Percentiles rank a stretch among this genome's conserved stretches.
Conservation (phyloP, 2,888 invertebrate species). For the Chymomyza fuscimana region DNA sequence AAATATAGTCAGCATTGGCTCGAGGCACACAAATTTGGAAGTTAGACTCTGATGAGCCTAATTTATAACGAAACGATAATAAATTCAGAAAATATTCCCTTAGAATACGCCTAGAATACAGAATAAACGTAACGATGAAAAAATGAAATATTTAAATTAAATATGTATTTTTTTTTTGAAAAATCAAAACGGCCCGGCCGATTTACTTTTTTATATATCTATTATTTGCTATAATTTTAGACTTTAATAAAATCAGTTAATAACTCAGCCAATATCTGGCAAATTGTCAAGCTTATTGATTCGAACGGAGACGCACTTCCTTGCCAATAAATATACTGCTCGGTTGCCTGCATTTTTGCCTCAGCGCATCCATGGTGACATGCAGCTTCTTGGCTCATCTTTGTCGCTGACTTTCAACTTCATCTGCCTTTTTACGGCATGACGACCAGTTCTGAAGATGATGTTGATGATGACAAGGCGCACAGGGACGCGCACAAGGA, state of each 20-base stretch:
- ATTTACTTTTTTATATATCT: too few species aligned
- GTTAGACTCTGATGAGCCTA: too few species aligned
- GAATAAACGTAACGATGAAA: too few species aligned
- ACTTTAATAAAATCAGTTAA: neutral
- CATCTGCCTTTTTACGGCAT: constrained; percentile 19
- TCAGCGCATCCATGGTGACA: neutral
- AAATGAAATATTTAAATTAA: too few species aligned
- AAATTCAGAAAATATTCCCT: too few species aligned
- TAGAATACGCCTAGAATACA: too few species aligned
- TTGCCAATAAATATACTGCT: neutral
- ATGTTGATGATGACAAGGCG: neutral
- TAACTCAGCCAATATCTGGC: neutral
- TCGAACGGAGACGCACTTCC: neutral
- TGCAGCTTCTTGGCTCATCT: constrained; percentile 41
- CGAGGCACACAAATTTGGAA: too few species aligned
- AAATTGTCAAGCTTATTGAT: neutral
- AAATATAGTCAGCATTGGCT: too few species aligned
- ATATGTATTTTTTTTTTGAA: too few species aligned
- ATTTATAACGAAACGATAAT: too few species aligned
- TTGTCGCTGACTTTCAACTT: constrained; percentile 40
- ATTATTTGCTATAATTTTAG: neutral
- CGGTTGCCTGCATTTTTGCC: constrained; percentile 8
- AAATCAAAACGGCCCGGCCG: too few species aligned
- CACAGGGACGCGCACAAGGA: neutral
- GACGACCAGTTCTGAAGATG: neutral